Percentiles rank a stretch among this genome's conserved stretches.
phyloP scores from a whole-genome alignment of 2,888 invertebrate genomes.

The Trichogramma dendrolimi region DNA sequence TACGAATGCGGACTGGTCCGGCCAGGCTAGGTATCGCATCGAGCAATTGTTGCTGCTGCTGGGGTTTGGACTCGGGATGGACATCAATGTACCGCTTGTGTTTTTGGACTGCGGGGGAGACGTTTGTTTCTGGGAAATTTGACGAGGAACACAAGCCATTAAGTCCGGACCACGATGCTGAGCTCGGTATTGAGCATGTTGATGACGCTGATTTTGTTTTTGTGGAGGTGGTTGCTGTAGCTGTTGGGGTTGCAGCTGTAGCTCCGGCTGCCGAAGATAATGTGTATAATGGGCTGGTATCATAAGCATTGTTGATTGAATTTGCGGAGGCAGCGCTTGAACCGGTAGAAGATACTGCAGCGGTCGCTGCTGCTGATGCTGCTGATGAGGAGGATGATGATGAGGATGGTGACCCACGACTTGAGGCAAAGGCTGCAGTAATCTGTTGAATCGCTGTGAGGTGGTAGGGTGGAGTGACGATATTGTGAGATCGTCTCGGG shows the following conservation, averaged over 20 bases:
- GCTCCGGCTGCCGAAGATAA: slow-evolving; percentile 28
- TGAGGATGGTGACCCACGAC: slow-evolving; percentile 13
- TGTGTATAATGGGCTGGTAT: slow-evolving; percentile 28
- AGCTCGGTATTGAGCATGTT: slow-evolving; percentile 3
- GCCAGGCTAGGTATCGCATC: slow-evolving; percentile 1
- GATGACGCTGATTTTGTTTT: slow-evolving; percentile 19
- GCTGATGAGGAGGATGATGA: slow-evolving; percentile 22
- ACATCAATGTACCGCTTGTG: too few species aligned
- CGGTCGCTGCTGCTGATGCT: slow-evolving; percentile 26
- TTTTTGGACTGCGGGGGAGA: too few species aligned
- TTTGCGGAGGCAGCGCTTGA: slow-evolving; percentile 23
- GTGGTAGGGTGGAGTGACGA: slow-evolving; percentile 54
- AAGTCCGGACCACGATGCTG: too few species aligned
- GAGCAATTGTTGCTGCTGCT: slow-evolving; percentile 20
- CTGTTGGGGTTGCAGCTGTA: slow-evolving; percentile 23
- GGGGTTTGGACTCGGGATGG: slow-evolving; percentile 1
- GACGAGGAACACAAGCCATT: too few species aligned
- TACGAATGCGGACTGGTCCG: slow-evolving; percentile 12
- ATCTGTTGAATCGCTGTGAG: slow-evolving; percentile 54
- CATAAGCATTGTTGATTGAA: slow-evolving; percentile 17
- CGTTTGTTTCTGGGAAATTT: too few species aligned
- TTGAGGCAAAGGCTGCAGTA: slow-evolving; percentile 25
- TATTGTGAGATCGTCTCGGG: slow-evolving; percentile 57
- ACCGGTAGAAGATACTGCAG: slow-evolving; percentile 25
- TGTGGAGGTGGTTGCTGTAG: slow-evolving; percentile 23